phyloP scores from a whole-genome alignment of 2,113 vertebrate species.

The Seriola aureovittata region DNA sequence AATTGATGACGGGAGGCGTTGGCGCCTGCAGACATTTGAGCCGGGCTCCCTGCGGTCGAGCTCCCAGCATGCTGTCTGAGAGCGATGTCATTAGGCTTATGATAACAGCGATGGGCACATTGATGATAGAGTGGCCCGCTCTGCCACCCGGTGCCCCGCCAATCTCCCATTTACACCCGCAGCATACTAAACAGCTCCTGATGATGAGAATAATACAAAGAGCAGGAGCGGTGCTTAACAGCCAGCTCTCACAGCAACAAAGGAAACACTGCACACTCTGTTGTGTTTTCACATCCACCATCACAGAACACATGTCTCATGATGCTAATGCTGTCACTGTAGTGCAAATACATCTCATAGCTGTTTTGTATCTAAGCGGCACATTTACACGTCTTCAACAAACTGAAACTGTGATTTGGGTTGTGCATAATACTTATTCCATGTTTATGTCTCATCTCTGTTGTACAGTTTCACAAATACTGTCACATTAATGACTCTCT shows the following conservation, averaged over 20 bases:
- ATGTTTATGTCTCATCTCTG: neutral
- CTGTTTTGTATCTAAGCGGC: neutral
- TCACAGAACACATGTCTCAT: slow-evolving; percentile 1
- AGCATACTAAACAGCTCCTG: slow-evolving; percentile 87
- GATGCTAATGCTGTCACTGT: neutral
- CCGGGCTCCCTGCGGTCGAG: slow-evolving; percentile 88
- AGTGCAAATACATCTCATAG: neutral
- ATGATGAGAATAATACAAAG: slow-evolving; percentile 48
- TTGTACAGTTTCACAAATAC: neutral
- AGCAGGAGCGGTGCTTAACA: slow-evolving; percentile 61
- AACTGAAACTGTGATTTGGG: neutral
- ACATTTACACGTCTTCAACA: neutral
- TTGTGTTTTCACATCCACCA: slow-evolving; percentile 13
- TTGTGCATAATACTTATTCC: neutral
- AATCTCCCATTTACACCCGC: slow-evolving; percentile 86
- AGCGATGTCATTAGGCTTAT: slow-evolving; percentile 91
- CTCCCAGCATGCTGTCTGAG: slow-evolving; percentile 92
- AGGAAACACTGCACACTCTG: slow-evolving; percentile 10
- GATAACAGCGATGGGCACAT: slow-evolving; percentile 89
- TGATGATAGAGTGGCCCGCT: slow-evolving; percentile 87
- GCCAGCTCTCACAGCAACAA: slow-evolving; percentile 38
- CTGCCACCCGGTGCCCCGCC: slow-evolving; percentile 84
- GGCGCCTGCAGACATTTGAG: slow-evolving; percentile 89
- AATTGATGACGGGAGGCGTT: slow-evolving; percentile 92
- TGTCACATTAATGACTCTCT: too few relatives aligned